A percentile compares a stretch with the other conserved stretches of the same genome.
These are phyloP conservation scores for Microhierax caerulescens DNA, from an alignment of 2,797 vertebrate genomes.

Conservation along the genomic window DNA sequence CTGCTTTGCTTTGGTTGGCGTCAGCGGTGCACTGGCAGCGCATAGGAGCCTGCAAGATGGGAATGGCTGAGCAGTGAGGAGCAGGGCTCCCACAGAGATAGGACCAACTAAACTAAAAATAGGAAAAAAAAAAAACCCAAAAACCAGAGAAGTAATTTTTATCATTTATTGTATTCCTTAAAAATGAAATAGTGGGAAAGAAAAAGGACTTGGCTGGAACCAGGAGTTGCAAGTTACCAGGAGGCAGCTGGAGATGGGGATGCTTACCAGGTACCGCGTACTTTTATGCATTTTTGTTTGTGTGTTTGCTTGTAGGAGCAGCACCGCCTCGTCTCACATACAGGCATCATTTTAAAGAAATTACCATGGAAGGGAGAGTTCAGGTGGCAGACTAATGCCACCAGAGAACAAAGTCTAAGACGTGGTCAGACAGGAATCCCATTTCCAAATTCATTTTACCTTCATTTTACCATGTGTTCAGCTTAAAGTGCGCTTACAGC, in stretches of 20 bases:
- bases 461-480: too few species aligned
- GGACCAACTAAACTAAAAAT: not conserved
- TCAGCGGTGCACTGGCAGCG: not conserved
- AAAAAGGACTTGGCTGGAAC: not conserved
- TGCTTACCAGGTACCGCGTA: not conserved
- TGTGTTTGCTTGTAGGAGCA: not conserved
- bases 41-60: not conserved
- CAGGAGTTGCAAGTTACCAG: not conserved
- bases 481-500: not conserved
- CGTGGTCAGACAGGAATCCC: not conserved
- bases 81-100: not conserved
- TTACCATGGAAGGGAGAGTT: not conserved
- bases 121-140: too few species aligned
- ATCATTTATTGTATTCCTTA: not conserved
- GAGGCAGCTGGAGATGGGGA: not conserved
- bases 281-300: not conserved
- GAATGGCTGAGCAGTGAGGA: not conserved
- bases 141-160: not conserved
- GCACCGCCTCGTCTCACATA: accelerated
- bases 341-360: not conserved
- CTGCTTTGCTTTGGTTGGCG: slow-evolving; percentile 20
- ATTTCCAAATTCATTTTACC: not conserved
- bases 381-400: not conserved
- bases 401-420: not conserved
- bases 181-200: not conserved